Evolutionary conservation across 2,888 invertebrate genomes (phyloP), one percentile per base, ranked within the genome.

Genomic region (Malacosoma neustria): DNA sequence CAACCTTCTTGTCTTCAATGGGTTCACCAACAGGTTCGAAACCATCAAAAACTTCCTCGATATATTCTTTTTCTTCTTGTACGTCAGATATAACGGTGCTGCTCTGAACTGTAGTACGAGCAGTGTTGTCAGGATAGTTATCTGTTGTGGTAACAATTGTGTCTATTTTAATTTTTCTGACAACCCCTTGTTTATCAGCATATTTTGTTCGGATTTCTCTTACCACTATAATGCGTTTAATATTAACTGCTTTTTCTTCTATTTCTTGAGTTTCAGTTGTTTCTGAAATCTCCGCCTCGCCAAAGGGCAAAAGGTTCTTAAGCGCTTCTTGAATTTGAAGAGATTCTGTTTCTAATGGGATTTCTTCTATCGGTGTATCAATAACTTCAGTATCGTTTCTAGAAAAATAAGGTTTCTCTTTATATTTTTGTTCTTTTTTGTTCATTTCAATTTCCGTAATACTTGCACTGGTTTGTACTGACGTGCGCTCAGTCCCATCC

Each of bases 341-440:
- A 12, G 43, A 53, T 48, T 74, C 68, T 7, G 48, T 51, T 45
- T 69, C 56, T 36, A 51, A 65, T 7, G 53, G 53, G 2, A 59
- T 58, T 11, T 68, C 54, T 54, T 68, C 61, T 43, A 61, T 55
- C 3, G 77, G 71, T 48, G 68, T 53, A 4, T 60, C 63, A 12
- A 48, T 40, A 42, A 45, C 43, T 45, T 63, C 53, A 50, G 66
- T 0, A 77, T 47, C 1, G 72, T 81, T 58, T 82, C 79, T 3
- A 72, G 41, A 0, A 76, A 80, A 1, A 72, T 81, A 51, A 74
- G 81, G 1, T 76, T 3, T 60, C 85, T 86, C 52, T 66, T 82
- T 36, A 60, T 74, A 32, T 59, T 51, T 41, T 57, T 71, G 36
- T 79, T 73, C 38, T 50, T 51, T 15, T 65, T 67, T 29, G 66